Evolutionary conservation across 2,113 vertebrate genomes (phyloP), one percentile per base, ranked within the genome.

Genomic region (Lasiurus cinereus): DNA sequence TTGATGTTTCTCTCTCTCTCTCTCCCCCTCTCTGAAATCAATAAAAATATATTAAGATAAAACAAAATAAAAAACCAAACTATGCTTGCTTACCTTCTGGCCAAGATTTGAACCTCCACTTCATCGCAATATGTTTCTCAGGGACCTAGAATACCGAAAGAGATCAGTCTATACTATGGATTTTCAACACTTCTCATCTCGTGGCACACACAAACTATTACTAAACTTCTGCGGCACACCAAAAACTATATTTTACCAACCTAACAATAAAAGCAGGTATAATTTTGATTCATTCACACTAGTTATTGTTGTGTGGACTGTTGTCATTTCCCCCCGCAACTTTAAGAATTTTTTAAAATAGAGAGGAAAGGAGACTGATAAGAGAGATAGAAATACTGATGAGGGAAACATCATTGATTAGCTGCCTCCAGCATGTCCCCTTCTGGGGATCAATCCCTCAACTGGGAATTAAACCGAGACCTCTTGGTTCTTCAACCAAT

Each of bases 31-130:
- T 62, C 59, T 62, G 59, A 62, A 62, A 62, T 62, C 59, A 27
- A 59, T 59, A 59, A 62, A 62, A 62, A 27, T 27, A 62, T 62
- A 27, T 62, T 62, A 27, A 59, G 56, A 59, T 59, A 59, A 62
- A 62, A 62, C 22, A 59, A 59, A 59, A 24, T 22, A 62, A 62
- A 62, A 62, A 62, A 10, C 59, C 29, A 8, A 48, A 52, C 36
- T 12, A 64, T 14, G 84, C 93, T 66, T 93, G 97, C 99, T 92
- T 98, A 99, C 99, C 99, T 64, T 98, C 98, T 86, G 99, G 99
- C 99, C 99, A 99, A 27, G 99, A 98, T 96, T 99, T 99, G 98
- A 99, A 99, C 98, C 99, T 98, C 99, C 99, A 99, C 88, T 98
- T 99, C 99, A 99, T 99, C 36, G 98, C 97, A 56, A 99, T 99